A percentile compares a stretch with the other conserved stretches of the same genome.
Conservation (phyloP, 2,888 invertebrate genomes). For the Diogma glabrata region DNA sequence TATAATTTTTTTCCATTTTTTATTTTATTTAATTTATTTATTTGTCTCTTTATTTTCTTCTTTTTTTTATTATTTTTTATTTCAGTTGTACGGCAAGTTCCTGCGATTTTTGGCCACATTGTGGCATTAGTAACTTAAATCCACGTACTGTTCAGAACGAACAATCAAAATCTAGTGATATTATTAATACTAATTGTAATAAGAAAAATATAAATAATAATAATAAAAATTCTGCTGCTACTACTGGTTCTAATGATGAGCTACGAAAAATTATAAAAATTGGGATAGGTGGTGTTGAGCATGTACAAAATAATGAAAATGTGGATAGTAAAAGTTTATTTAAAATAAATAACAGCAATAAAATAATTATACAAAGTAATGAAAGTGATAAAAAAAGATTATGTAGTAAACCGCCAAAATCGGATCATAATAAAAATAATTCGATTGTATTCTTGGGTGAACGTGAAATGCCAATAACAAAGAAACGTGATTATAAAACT, state of each 20-base stretch:
- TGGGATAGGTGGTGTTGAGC: neutral
- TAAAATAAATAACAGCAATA: neutral
- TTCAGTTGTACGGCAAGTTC: conserved; percentile 40
- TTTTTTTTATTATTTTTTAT: conserved; percentile 17
- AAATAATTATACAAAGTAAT: no score
- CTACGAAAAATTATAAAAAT: conserved; percentile 7
- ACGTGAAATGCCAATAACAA: conserved; percentile 29
- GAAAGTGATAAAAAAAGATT: no score
- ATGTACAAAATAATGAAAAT: no score
- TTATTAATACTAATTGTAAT: conserved; percentile 8
- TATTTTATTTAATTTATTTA: no score
- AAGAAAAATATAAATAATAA: neutral
- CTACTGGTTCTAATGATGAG: neutral
- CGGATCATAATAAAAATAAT: conserved; percentile 1
- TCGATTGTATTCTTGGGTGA: conserved; percentile 24
- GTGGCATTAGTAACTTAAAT: conserved; percentile 22
- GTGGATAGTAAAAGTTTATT: neutral
- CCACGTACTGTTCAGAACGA: neutral
- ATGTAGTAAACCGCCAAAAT: conserved; percentile 3
- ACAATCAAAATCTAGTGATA: neutral
- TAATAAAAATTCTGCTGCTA: neutral
- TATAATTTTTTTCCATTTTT: conserved; percentile 9
- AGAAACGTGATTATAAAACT: conserved; percentile 19
- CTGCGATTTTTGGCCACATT: conserved; percentile 51
- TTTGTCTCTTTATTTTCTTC: conserved; percentile 6